Conservation (phyloP, 2,888 invertebrate species). For the Tuta absoluta region DNA sequence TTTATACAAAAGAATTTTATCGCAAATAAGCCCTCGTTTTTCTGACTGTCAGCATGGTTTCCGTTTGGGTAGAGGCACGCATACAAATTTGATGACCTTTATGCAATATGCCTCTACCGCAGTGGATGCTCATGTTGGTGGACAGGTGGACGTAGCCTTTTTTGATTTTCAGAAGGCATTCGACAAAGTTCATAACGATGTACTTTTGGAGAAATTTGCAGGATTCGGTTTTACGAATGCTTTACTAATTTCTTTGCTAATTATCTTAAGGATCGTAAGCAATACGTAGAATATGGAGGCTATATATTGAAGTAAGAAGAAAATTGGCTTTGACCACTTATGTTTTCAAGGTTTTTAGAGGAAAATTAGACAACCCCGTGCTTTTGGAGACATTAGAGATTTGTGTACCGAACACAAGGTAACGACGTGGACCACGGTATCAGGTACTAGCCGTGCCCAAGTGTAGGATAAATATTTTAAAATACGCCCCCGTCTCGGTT, state of each 20-base stretch:
- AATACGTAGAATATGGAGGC: no score
- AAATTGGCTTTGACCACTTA: no score
- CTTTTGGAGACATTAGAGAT: no score
- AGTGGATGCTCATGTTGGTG: conserved; percentile 2
- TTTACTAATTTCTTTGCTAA: conserved; percentile 26
- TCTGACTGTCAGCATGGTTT: conserved; percentile 29
- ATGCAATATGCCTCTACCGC: conserved; percentile 9
- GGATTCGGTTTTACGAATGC: conserved; percentile 13
- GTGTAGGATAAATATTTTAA: no score
- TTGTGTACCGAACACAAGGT: no score
- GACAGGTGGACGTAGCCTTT: conserved; percentile 22
- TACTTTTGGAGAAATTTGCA: conserved; percentile 17
- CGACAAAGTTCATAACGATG: conserved; percentile 7
- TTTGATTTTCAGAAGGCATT: conserved; percentile 18
- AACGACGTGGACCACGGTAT: no score
- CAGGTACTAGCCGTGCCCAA: no score
- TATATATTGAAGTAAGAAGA: no score
- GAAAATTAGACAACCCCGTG: no score
- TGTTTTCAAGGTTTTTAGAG: no score
- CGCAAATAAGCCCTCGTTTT: conserved; percentile 21
- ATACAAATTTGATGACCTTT: conserved; percentile 21
- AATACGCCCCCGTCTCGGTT: no score
- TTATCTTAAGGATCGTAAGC: conserved; percentile 24
- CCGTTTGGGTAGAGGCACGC: conserved; percentile 20
- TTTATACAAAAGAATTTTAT: conserved; percentile 13